Percentiles rank a stretch among this genome's conserved stretches.
phyloP scores from a whole-genome alignment of 2,113 vertebrate species.

The Lathamus discolor region DNA sequence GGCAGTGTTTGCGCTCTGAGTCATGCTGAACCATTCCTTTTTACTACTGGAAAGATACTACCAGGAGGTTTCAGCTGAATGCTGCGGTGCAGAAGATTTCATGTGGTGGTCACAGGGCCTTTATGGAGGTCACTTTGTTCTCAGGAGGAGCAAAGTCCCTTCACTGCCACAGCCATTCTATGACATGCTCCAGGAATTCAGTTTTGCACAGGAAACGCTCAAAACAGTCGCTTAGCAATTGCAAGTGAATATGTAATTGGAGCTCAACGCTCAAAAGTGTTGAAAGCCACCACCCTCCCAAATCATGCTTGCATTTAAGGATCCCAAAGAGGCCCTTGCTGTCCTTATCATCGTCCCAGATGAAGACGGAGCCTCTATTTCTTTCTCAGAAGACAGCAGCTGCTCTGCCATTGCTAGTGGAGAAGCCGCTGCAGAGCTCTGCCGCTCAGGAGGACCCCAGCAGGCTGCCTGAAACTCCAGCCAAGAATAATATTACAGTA shows the following conservation, averaged over 20 bases:
- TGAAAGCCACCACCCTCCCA: slow-evolving; percentile 7
- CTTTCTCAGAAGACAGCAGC: slow-evolving; percentile 49
- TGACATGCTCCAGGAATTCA: not conserved
- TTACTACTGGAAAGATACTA: not conserved
- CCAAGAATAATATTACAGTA: slow-evolving; percentile 69
- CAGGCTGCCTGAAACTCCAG: slow-evolving; percentile 21
- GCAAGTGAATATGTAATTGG: slow-evolving; percentile 7
- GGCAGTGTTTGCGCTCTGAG: slow-evolving; percentile 41
- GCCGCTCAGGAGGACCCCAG: slow-evolving; percentile 33
- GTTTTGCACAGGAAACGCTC: slow-evolving; percentile 2
- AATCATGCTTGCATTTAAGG: not conserved
- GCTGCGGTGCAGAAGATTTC: not conserved
- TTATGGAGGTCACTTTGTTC: not conserved
- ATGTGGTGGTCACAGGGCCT: rapidly evolving
- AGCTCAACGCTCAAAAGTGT: not conserved
- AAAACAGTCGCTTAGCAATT: slow-evolving; percentile 6
- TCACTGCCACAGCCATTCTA: not conserved
- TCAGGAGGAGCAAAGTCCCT: not conserved
- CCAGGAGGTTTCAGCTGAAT: not conserved
- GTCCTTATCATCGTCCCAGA: not conserved
- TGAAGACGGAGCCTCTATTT: not conserved
- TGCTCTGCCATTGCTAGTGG: not conserved
- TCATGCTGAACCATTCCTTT: not conserved
- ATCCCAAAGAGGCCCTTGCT: not conserved
- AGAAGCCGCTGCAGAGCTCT: not conserved